Evolutionary conservation across 2,113 vertebrate genomes (phyloP).

Genomic region (Coregonus clupeaformis): DNA sequence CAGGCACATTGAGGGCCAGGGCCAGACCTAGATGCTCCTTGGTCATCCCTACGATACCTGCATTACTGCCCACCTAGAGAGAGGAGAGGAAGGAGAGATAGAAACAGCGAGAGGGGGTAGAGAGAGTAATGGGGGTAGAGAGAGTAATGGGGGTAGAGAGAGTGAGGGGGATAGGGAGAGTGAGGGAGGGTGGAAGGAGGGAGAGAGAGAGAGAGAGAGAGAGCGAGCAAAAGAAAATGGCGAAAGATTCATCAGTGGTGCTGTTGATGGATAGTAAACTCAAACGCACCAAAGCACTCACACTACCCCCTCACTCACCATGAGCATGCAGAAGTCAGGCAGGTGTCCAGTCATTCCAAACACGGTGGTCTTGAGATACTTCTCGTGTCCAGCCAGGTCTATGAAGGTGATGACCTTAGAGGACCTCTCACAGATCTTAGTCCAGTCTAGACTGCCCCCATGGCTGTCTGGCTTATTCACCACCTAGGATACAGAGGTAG

Average conservation of each 20-base stretch:
- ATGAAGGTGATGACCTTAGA: slow-evolving; percentile 98
- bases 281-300: neutral
- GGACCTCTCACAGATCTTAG: slow-evolving; percentile 97
- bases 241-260: neutral
- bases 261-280: neutral
- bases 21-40: slow-evolving; percentile 97
- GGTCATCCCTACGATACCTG: slow-evolving; percentile 98
- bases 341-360: slow-evolving; percentile 98
- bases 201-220: neutral
- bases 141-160: no score
- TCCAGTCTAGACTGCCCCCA: slow-evolving; percentile 96
- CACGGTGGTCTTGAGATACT: slow-evolving; percentile 97
- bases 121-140: neutral
- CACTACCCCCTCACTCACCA: slow-evolving; percentile 76
- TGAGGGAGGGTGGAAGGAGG: no score
- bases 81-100: slow-evolving; percentile 1
- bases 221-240: neutral
- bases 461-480: slow-evolving; percentile 98
- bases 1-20: slow-evolving; percentile 92
- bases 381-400: slow-evolving; percentile 95
- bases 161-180: no score
- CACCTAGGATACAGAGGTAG: slow-evolving; percentile 63
- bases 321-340: slow-evolving; percentile 99
- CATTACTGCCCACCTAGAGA: slow-evolving; percentile 93
- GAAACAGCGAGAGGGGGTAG: neutral